Conservation (phyloP, 2,888 invertebrate species). For the Eumacrocentrus americanus region DNA sequence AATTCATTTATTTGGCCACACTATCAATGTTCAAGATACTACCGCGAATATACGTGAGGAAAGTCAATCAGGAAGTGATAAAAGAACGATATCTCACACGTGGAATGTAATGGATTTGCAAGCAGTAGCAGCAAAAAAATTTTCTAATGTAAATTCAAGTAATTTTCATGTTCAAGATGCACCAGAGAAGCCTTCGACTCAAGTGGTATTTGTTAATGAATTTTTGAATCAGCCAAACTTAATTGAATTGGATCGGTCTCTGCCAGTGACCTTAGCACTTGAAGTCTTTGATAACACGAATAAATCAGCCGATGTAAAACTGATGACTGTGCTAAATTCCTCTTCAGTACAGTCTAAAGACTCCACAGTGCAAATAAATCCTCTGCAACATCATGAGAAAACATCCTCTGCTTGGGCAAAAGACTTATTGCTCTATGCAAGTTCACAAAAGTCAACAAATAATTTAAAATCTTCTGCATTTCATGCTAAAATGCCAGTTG, state of each 20-base stretch:
- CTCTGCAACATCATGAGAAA: background rate
- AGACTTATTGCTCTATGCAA: constrained; percentile 9
- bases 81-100: constrained; percentile 36
- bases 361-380: background rate
- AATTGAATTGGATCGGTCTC: background rate
- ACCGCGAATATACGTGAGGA: too few species aligned
- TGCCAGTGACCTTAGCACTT: background rate
- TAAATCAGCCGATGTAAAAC: background rate
- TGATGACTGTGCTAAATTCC: background rate
- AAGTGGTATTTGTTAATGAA: background rate
- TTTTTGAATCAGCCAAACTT: background rate
- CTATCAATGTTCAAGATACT: constrained; percentile 51
- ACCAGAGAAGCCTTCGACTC: too few species aligned
- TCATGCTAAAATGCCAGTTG: background rate
- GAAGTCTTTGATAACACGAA: background rate
- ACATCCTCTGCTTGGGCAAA: background rate
- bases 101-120: constrained; percentile 40
- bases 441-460: background rate
- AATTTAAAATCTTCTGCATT: background rate
- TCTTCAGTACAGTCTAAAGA: background rate
- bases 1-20: constrained; percentile 81
- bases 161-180: background rate
- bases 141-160: background rate
- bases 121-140: background rate
- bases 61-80: constrained; percentile 34